Evolutionary conservation across 30 jellyfish, hydroid and myxozoan genomes (phyloP).

Genomic region (Cassiopea andromeda): DNA sequence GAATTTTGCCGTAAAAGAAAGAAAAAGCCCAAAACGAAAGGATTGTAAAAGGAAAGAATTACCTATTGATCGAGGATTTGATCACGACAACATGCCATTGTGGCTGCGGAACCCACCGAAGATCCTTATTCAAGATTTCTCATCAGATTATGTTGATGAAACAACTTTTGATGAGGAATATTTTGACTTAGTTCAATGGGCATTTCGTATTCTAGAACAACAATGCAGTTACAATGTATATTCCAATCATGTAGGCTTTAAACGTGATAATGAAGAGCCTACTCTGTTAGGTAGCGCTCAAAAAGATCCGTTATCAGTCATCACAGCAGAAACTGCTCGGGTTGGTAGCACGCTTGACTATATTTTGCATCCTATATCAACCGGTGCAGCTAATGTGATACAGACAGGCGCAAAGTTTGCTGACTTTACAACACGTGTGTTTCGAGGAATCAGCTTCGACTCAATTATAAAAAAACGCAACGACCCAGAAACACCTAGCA

Average conservation of each 20-base stretch:
- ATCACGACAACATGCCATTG: conserved; percentile 34
- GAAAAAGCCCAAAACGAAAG: conserved; percentile 14
- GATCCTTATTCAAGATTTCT: conserved; percentile 63
- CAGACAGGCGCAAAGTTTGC: conserved; percentile 79
- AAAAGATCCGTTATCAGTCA: conserved; percentile 31
- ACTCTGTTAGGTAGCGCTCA: conserved; percentile 45
- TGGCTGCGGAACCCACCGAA: conserved; percentile 65
- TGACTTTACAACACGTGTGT: conserved; percentile 66
- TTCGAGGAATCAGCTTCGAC: conserved; percentile 69
- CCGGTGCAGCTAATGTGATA: conserved; percentile 83
- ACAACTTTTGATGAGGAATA: conserved; percentile 63
- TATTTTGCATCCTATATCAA: conserved; percentile 64
- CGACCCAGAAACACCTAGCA: conserved; percentile 14
- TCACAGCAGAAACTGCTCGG: conserved; percentile 73
- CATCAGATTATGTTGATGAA: conserved; percentile 73
- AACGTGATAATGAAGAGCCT: conserved; percentile 27
- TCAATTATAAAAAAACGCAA: conserved; percentile 29
- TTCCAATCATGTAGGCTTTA: conserved; percentile 25
- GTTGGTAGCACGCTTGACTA: conserved; percentile 72
- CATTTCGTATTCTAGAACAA: conserved; percentile 58
- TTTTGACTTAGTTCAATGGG: conserved; percentile 73
- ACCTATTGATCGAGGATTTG: conserved; percentile 29
- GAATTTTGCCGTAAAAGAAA: conserved; percentile 13
- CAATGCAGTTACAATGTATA: conserved; percentile 38
- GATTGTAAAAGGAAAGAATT: conserved; percentile 43